A percentile compares a stretch with the other conserved stretches of the same genome.
These are phyloP conservation scores for Zophobas atratus DNA, from an alignment of 1,140 invertebrate genomes.

Conservation along the genomic window DNA sequence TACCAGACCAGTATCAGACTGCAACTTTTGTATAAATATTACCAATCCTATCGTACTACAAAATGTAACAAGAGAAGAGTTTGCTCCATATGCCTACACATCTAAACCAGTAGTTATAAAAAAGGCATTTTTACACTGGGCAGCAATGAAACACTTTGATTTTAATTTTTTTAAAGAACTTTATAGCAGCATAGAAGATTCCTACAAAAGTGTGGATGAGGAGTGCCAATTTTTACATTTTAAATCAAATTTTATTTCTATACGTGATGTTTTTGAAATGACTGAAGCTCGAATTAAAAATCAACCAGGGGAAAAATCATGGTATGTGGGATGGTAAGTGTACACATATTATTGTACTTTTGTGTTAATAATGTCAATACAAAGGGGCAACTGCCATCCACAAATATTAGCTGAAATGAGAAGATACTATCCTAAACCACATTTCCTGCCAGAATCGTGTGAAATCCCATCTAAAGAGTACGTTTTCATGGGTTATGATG, in stretches of 20 bases:
- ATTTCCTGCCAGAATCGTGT: slow-evolving; percentile 91
- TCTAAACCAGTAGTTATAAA: slow-evolving; percentile 87
- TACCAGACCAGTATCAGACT: slow-evolving; percentile 86
- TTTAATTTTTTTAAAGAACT: slow-evolving; percentile 84
- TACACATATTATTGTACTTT: slow-evolving; percentile 8
- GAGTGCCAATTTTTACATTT: slow-evolving; percentile 94
- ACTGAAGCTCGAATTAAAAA: slow-evolving; percentile 76
- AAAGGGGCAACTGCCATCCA: slow-evolving; percentile 90
- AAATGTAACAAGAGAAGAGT: slow-evolving; percentile 79
- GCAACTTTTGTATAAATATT: slow-evolving; percentile 77
- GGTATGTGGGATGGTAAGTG: slow-evolving; percentile 94
- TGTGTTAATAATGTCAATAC: slow-evolving; percentile 55
- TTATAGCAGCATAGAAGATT: slow-evolving; percentile 77
- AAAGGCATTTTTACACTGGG: slow-evolving; percentile 83
- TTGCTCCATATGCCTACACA: slow-evolving; percentile 82
- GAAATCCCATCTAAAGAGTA: slow-evolving; percentile 93
- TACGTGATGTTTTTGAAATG: slow-evolving; percentile 88
- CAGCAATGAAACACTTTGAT: slow-evolving; percentile 80
- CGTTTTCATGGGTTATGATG: slow-evolving; percentile 94
- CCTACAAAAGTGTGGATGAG: slow-evolving; percentile 79
- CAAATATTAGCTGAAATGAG: slow-evolving; percentile 82
- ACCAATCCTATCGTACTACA: slow-evolving; percentile 73
- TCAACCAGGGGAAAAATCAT: slow-evolving; percentile 76
- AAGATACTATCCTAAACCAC: slow-evolving; percentile 84
- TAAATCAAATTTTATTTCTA: slow-evolving; percentile 84